Evolutionary conservation across 2,797 vertebrate genomes (phyloP).

Genomic region (Pseudochaenichthys georgianus): DNA sequence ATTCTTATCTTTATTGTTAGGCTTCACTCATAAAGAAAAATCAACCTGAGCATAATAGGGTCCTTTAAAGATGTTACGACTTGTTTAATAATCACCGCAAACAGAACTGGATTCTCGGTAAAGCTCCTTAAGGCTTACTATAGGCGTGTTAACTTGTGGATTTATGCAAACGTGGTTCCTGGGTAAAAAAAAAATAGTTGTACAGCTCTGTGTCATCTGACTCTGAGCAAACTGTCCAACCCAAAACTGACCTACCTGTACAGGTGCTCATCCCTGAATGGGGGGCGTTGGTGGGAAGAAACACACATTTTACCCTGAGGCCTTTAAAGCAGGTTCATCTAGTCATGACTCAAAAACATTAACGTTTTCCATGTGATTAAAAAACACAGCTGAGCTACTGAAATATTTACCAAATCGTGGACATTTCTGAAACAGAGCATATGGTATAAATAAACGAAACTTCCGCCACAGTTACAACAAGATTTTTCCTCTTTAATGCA

Average conservation of each 20-base stretch:
- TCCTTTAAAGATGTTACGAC: too few species aligned
- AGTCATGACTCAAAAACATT: constrained; percentile 1
- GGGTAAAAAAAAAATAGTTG: constrained; percentile 3
- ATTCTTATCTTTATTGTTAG: too few species aligned
- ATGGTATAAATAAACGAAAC: constrained; percentile 11
- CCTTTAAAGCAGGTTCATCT: constrained; percentile 6
- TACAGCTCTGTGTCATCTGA: constrained; percentile 11
- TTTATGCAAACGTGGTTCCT: neutral
- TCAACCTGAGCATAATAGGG: too few species aligned
- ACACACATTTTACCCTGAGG: neutral
- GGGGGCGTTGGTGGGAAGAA: neutral
- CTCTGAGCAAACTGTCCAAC: constrained; percentile 3
- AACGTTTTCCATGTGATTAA: neutral
- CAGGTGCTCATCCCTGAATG: constrained; percentile 34
- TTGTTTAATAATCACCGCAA: neutral
- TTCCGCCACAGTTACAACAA: constrained; percentile 13
- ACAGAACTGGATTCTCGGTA: neutral
- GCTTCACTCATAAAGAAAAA: too few species aligned
- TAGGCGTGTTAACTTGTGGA: too few species aligned
- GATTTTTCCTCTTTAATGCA: constrained; percentile 71
- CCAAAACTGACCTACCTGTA: constrained; percentile 13
- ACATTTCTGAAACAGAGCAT: neutral
- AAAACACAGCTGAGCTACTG: neutral
- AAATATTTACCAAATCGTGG: neutral
- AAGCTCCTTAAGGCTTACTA: too few species aligned